phyloP scores from a whole-genome alignment of 2,888 invertebrate genomes.

The Homarus gammarus region DNA sequence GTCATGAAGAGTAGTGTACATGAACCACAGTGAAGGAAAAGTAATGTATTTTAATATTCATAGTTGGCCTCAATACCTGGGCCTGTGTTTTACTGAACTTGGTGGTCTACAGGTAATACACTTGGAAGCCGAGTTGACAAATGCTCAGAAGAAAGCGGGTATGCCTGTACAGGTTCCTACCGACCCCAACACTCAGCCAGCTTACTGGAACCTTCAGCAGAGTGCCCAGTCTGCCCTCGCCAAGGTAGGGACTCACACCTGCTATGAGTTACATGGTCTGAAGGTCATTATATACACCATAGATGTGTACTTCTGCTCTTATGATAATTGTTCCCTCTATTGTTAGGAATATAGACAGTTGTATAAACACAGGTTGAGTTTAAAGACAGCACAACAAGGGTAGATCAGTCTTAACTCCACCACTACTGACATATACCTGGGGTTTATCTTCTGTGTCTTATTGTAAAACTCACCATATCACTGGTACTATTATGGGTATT shows the following conservation, averaged over 20 bases:
- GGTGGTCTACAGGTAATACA: conserved; percentile 85
- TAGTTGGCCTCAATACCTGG: too few relatives aligned
- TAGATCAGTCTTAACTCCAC: too few relatives aligned
- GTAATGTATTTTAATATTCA: too few relatives aligned
- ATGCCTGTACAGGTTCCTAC: conserved; percentile 80
- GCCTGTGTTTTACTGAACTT: too few relatives aligned
- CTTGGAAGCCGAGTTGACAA: conserved; percentile 88
- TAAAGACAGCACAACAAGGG: background rate
- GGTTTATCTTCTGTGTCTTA: too few relatives aligned
- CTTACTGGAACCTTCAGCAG: conserved; percentile 47
- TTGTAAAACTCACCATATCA: too few relatives aligned
- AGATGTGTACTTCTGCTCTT: background rate
- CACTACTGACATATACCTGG: too few relatives aligned
- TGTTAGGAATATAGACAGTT: background rate
- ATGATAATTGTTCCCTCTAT: background rate
- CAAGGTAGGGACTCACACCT: conserved; percentile 16
- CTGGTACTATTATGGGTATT: too few relatives aligned
- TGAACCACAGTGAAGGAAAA: too few relatives aligned
- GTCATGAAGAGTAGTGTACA: too few relatives aligned
- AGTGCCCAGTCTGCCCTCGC: conserved; percentile 46
- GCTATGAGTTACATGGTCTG: background rate
- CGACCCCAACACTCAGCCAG: conserved; percentile 62
- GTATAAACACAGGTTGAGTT: background rate
- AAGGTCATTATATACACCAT: background rate
- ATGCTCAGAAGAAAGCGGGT: conserved; percentile 93